Conservation (phyloP, 92 coral and sea anemone species). For the Plumapathes pennacea region DNA sequence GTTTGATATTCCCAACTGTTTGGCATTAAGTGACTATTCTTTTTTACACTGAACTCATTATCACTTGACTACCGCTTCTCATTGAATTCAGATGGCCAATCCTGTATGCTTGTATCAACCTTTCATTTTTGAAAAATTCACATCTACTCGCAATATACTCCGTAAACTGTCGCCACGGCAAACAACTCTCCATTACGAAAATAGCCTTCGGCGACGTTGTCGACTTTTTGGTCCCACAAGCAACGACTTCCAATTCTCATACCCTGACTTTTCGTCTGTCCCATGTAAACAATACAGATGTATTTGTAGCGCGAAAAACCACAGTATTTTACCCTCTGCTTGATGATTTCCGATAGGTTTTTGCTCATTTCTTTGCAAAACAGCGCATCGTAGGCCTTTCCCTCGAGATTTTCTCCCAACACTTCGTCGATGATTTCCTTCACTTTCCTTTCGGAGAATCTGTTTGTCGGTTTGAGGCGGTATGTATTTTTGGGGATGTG, state of each 20-base stretch:
- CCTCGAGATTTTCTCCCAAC: slow-evolving; percentile 53
- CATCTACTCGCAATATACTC: slow-evolving; percentile 73
- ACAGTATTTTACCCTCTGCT: slow-evolving; percentile 73
- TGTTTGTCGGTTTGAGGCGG: slow-evolving; percentile 59
- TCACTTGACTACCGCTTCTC: too few relatives aligned
- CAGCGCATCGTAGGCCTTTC: slow-evolving; percentile 55
- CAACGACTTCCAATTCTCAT: slow-evolving; percentile 91
- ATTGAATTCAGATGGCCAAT: too few relatives aligned
- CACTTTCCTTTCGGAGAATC: slow-evolving; percentile 67
- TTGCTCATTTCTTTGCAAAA: slow-evolving; percentile 80
- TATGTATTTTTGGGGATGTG: slow-evolving; percentile 53
- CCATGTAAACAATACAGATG: slow-evolving; percentile 83
- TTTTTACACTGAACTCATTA: too few relatives aligned
- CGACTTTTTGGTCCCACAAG: slow-evolving; percentile 81
- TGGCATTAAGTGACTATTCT: too few relatives aligned
- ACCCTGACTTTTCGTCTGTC: slow-evolving; percentile 69
- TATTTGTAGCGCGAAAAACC: slow-evolving; percentile 82
- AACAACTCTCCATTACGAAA: slow-evolving; percentile 77
- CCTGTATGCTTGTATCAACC: too few relatives aligned
- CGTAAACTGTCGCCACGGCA: slow-evolving; percentile 91
- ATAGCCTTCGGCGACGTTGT: slow-evolving; percentile 80
- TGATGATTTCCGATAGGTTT: slow-evolving; percentile 75
- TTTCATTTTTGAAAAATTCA: too few relatives aligned
- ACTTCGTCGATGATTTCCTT: slow-evolving; percentile 76
- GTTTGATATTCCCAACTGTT: too few relatives aligned